These are phyloP conservation scores for Zapus hudsonius DNA, from an alignment of 2,113 vertebrate species.

Conservation along the genomic window DNA sequence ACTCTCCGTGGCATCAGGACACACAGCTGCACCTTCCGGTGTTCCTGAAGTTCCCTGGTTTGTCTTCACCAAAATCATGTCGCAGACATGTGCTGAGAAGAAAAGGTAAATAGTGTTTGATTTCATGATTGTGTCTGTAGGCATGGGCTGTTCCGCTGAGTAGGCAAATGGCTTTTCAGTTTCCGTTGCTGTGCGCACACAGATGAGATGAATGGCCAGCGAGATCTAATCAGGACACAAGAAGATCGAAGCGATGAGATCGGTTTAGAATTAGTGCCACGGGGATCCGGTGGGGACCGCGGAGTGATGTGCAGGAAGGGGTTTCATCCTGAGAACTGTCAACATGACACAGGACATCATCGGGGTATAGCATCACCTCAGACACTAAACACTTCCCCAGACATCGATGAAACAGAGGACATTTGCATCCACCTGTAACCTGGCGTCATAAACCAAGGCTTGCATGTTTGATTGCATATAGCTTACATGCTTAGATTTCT, in stretches of 20 bases:
- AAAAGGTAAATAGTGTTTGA: slow-evolving; percentile 57
- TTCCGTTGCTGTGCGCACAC: neutral
- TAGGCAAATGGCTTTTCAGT: neutral
- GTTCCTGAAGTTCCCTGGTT: slow-evolving; percentile 56
- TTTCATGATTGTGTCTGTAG: slow-evolving; percentile 75
- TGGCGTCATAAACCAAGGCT: neutral
- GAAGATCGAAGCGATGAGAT: neutral
- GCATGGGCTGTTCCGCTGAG: neutral
- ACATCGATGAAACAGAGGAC: neutral
- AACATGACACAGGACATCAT: too few relatives aligned
- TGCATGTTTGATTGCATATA: neutral
- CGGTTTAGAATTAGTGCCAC: neutral
- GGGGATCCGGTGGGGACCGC: too few relatives aligned
- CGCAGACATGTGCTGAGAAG: slow-evolving; percentile 37
- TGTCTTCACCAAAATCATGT: slow-evolving; percentile 42
- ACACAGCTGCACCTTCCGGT: slow-evolving; percentile 77
- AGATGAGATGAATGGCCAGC: neutral
- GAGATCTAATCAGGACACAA: neutral
- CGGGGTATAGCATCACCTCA: too few relatives aligned
- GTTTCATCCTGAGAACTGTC: neutral
- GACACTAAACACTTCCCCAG: neutral
- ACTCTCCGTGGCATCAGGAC: slow-evolving; percentile 64
- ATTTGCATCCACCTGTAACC: too few relatives aligned
- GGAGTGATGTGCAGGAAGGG: too few relatives aligned
- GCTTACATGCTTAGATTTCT: neutral